Evolutionary conservation across 2,888 invertebrate species (phyloP).

Genomic region (Pseudococcus longispinus): DNA sequence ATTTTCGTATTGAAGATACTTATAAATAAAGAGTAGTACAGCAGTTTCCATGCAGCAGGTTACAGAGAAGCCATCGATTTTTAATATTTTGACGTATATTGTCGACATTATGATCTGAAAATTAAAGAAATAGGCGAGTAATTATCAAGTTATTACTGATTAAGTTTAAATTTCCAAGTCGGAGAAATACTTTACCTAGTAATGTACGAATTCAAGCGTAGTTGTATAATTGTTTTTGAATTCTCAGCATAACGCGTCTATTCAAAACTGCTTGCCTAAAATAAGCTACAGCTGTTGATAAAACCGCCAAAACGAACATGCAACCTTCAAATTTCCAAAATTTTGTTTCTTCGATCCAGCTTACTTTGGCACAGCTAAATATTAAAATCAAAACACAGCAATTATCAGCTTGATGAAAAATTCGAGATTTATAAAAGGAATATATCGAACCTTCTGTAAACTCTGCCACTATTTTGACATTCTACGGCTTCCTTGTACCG

Average conservation of each 20-base stretch:
- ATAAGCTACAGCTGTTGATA: slow-evolving; percentile 74
- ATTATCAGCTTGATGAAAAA: slow-evolving; percentile 10
- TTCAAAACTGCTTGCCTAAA: slow-evolving; percentile 73
- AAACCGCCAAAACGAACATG: slow-evolving; percentile 71
- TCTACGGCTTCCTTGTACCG: slow-evolving; percentile 82
- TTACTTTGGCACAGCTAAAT: slow-evolving; percentile 81
- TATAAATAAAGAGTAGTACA: slow-evolving; percentile 70
- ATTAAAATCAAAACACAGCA: background rate
- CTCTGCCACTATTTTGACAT: slow-evolving; percentile 77
- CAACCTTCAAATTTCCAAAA: slow-evolving; percentile 84
- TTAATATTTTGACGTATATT: slow-evolving; percentile 36
- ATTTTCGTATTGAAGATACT: slow-evolving; percentile 64
- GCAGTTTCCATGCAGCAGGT: slow-evolving; percentile 70
- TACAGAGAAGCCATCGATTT: slow-evolving; percentile 60
- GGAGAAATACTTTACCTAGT: slow-evolving; percentile 44
- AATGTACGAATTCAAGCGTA: slow-evolving; percentile 62
- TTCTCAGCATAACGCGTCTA: slow-evolving; percentile 71
- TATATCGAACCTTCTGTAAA: slow-evolving; percentile 73
- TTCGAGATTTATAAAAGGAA: slow-evolving; percentile 12
- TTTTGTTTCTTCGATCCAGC: slow-evolving; percentile 81
- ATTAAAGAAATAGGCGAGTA: background rate
- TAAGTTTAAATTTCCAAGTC: background rate
- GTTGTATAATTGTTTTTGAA: slow-evolving; percentile 75
- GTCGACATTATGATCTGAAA: slow-evolving; percentile 41
- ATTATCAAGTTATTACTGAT: background rate